Conservation (phyloP, 2,113 vertebrate species). For the Ammodytes dubius region DNA sequence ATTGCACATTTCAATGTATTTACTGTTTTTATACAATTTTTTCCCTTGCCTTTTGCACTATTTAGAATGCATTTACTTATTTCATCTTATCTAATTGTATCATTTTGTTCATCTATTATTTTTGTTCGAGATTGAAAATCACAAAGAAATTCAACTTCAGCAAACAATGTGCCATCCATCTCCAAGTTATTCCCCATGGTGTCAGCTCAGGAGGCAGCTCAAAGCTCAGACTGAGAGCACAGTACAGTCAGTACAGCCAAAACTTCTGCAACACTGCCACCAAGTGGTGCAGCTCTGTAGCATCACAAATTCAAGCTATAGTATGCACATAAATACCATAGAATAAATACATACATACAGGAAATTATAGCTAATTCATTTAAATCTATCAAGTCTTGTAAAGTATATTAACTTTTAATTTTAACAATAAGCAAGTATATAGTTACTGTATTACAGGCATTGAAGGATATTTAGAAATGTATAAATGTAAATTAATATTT, state of each 20-base stretch:
- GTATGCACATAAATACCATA: neutral
- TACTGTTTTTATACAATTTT: too few relatives aligned
- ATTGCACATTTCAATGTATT: too few relatives aligned
- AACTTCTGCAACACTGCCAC: slow-evolving; percentile 14
- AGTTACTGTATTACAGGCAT: too few relatives aligned
- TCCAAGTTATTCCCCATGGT: neutral
- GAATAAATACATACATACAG: neutral
- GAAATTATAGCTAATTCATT: neutral
- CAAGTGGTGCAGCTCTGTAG: neutral
- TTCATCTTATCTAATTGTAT: too few relatives aligned
- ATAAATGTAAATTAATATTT: too few relatives aligned
- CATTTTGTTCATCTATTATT: too few relatives aligned
- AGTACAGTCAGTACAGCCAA: neutral
- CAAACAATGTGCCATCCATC: neutral
- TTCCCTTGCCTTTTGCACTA: too few relatives aligned
- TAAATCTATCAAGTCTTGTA: too few relatives aligned
- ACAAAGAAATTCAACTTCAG: neutral
- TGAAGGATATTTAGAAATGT: too few relatives aligned
- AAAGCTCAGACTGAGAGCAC: neutral
- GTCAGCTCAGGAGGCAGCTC: neutral
- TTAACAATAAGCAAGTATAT: too few relatives aligned
- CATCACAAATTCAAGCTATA: neutral
- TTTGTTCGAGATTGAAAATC: neutral
- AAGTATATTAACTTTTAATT: too few relatives aligned
- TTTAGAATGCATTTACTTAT: too few relatives aligned